Base-by-base conservation (phyloP, 2,113 vertebrate genomes). In the Calypte anna region DNA sequence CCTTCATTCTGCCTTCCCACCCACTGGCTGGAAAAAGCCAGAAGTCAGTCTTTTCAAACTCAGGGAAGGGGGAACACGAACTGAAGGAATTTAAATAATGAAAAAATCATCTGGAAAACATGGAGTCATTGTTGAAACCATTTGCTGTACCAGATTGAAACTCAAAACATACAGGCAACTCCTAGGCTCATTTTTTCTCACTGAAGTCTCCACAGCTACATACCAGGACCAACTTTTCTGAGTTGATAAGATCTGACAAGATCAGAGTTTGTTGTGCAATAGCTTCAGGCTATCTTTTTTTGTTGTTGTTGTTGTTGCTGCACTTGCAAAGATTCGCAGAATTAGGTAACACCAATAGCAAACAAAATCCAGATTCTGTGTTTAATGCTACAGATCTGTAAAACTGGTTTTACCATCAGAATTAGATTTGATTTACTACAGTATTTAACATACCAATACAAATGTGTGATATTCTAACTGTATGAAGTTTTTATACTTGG, bases 231-330 rank as follows among this genome's bases (percentile, higher is more conserved):
- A 88, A 63, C 85, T 86, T 91, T 59, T 91, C 73, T 90, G 22
- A 93, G 61, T 46, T 86, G 82, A 94, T 94, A 94, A 90, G 53
- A 93, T 88, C 82, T 95, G 93, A 95, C 90, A 97, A 88, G 73
- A 95, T 94, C 88, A 82, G 57, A 90, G 63, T 80, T 69, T 69
- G 24, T 62, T 66, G 28, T 70, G 57, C 30, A 93, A 90, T 66
- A 48, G 55, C 82, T 90, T 91, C 68, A 66, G 79, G 90, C 57
- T 91, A 86, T 19, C 3, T 82, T 67, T 85, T 86, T 50, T 21
- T 83, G 27, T 31, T 76, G 31, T 78, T 57, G 30, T 33, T 82
- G 40, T 50, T 61, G 27, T 33, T 91, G 25, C 61, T 91, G 33
- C 78, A 68, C n/a, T 88, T 94, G 55, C 57, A 86, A 84, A 88